phyloP scores from a whole-genome alignment of 2,113 vertebrate genomes.

The Pungitius pungitius region DNA sequence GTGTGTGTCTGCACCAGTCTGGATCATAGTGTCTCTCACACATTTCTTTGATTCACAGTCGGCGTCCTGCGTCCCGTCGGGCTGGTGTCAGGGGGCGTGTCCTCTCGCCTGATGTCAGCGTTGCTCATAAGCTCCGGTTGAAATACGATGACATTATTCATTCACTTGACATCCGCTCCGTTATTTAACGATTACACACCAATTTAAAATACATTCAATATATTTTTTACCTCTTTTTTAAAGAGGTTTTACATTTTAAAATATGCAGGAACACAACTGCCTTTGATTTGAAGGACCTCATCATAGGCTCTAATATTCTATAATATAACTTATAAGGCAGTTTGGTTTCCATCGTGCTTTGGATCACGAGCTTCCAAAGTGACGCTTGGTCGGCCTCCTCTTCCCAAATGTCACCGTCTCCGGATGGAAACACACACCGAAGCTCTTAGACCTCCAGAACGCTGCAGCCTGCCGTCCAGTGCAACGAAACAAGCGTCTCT shows the following conservation, averaged over 20 bases:
- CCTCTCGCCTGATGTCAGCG: neutral
- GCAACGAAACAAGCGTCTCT: too few relatives aligned
- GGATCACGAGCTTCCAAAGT: conserved; percentile 52
- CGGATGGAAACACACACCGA: conserved; percentile 27
- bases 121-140: neutral
- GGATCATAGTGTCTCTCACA: neutral
- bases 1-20: conserved; percentile 4
- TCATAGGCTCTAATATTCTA: conserved; percentile 2
- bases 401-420: conserved; percentile 39
- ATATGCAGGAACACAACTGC: neutral
- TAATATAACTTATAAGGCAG: neutral
- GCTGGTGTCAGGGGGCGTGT: neutral
- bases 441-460: too few relatives aligned
- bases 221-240: too few relatives aligned
- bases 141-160: neutral
- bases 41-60: neutral
- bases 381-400: conserved; percentile 49
- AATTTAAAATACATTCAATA: too few relatives aligned
- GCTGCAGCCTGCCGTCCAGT: too few relatives aligned
- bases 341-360: conserved; percentile 51
- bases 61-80: neutral
- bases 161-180: neutral
- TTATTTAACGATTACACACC: neutral
- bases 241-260: too few relatives aligned
- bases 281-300: conserved; percentile 36